Base-by-base conservation (phyloP, 2,113 vertebrate species). In the Stomatorhinus ivindoensis region DNA sequence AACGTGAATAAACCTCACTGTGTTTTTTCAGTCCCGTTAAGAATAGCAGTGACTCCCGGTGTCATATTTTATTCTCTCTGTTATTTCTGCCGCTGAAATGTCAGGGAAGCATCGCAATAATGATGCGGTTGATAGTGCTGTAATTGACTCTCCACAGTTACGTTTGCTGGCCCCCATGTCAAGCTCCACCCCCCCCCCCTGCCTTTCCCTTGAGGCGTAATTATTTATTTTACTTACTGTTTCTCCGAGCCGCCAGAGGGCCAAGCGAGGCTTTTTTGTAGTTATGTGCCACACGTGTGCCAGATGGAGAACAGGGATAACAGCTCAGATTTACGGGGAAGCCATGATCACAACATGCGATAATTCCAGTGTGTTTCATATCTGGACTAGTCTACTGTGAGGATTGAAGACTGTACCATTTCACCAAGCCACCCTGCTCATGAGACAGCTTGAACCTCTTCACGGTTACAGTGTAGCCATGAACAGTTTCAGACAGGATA, bases 71-170 rank as follows among this genome's bases (percentile, higher is more conserved):
- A 46, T 17, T 19, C 61, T 82, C 17, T 27, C 88, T 88, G 42
- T 88, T 47, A 35, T 73, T 76, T 80, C 58, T 88, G 58, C 42
- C 6, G 87, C 44, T 88, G 88, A 51, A 88, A 88, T 80, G 88
- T 76, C 31, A 82, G 69, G 76, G 69, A 82, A 89, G 84, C 58
- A 84, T 31, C 17, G 35, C 11, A 48, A 44, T 84, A 83, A 84
- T 84, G 55, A 89, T 46, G 88, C 53, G 73, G 88, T 58, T 21
- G 88, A 84, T 84, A 27, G 50, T 55, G 47, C 27, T 76, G 61
- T 55, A 89, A 83, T 46, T 58, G 88, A 42, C 87, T 58, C 55
- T 65, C 87, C 9, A 39, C 19, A n/a, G 87, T 44, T n/a, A 39
- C 17, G 35, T 44, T 24, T 10, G 42, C 42, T 44, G 82, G 17